Evolutionary conservation across 2,113 vertebrate genomes (phyloP).

Genomic region (Aspiorhynchus laticeps): DNA sequence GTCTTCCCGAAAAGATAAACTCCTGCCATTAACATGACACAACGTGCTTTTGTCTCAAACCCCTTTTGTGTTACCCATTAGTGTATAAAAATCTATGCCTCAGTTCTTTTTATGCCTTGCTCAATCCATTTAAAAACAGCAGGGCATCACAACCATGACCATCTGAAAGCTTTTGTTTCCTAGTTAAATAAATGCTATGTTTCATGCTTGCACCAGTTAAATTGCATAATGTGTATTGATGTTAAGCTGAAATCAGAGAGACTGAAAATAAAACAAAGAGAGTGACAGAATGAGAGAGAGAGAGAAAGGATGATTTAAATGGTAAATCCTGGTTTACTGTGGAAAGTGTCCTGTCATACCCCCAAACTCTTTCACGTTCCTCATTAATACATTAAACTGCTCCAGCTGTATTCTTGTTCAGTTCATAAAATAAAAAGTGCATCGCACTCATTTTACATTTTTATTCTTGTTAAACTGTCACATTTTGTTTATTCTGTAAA

Average conservation of each 20-base stretch:
- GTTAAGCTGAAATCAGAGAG: background rate
- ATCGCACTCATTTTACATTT: background rate
- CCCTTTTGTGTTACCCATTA: background rate
- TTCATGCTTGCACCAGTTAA: background rate
- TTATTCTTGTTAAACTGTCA: background rate
- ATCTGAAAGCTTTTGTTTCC: constrained; percentile 18
- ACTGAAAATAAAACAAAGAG: background rate
- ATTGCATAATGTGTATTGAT: background rate
- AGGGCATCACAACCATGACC: background rate
- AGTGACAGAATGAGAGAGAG: background rate
- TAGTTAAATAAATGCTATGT: background rate
- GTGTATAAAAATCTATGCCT: background rate
- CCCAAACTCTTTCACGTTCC: background rate
- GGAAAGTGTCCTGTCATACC: background rate
- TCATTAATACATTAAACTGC: background rate
- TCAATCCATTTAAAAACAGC: constrained; percentile 29
- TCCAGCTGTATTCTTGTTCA: background rate
- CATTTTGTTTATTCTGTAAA: background rate
- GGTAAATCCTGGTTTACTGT: background rate
- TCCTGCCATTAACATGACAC: background rate
- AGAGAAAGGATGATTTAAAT: background rate
- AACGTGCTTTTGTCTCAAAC: background rate
- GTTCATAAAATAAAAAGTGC: background rate
- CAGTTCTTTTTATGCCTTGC: background rate
- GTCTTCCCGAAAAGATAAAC: background rate